Evolutionary conservation across 2,797 vertebrate species (phyloP).

Genomic region (Cynopterus sphinx): DNA sequence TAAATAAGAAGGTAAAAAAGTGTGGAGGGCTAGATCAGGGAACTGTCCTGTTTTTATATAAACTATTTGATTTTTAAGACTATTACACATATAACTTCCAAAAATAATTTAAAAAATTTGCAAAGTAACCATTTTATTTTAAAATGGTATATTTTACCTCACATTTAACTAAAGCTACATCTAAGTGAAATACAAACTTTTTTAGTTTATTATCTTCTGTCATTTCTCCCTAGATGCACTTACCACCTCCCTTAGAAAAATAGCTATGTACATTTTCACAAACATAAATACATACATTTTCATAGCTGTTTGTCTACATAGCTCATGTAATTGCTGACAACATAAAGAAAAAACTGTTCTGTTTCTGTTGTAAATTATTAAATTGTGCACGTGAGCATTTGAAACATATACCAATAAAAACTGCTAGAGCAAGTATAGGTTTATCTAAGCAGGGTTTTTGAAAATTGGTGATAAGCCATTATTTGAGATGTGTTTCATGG

Average conservation of each 20-base stretch:
- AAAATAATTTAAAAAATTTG: neutral
- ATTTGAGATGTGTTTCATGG: neutral
- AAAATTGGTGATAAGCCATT: neutral
- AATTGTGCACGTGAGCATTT: neutral
- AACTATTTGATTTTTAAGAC: neutral
- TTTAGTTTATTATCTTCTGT: neutral
- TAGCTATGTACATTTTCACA: neutral
- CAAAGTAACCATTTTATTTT: neutral
- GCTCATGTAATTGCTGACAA: neutral
- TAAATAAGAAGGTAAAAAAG: neutral
- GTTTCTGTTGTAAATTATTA: constrained; percentile 7
- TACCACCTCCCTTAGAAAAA: neutral
- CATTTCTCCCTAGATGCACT: neutral
- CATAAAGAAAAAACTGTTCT: neutral
- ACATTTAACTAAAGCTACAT: neutral
- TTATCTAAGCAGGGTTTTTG: neutral
- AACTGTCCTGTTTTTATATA: neutral
- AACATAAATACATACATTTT: neutral
- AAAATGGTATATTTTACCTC: neutral
- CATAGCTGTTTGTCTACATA: neutral
- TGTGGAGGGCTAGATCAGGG: neutral
- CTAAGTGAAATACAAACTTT: neutral
- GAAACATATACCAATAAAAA: constrained; percentile 18
- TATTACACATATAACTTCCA: neutral
- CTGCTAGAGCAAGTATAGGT: neutral